Base-by-base conservation (phyloP, 2,113 vertebrate species). In the Sinocyclocheilus maitianheensis region DNA sequence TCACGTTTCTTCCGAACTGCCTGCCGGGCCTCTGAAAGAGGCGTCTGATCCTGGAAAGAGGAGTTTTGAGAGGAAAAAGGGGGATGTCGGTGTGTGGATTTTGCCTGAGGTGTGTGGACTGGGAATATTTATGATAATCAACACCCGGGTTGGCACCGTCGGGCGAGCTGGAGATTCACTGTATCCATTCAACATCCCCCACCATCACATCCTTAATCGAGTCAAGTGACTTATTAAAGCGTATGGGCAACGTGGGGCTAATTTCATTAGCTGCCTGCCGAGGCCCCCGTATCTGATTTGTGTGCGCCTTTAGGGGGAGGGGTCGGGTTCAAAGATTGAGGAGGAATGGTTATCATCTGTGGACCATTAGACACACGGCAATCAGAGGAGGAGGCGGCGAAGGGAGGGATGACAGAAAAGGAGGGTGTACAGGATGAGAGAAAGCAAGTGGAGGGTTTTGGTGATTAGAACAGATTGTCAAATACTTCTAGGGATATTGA, bases 171-270 rank as follows among this genome's bases (percentile, higher is more conserved):
- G 82, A 88, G 87, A 93, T 86, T 72, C 87, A 90, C 86, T 81
- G 88, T 87, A 86, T 71, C 71, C 60, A 48, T n/a, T 81, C 81
- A 67, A 55, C 58, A 90, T 65, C 20, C 55, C 48, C 72, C 67
- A 20, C 24, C 4, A 51, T 75, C 78, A 43, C 75, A 26, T n/a
- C 53, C 87, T 81, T 97, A 96, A 97, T 97, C 90, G 86, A 96
- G 94, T 96, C 94, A 92, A 96, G 93, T 95, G 95, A 95, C 95
- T 96, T 95, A 97, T 97, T 96, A 96, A 94, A 92, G 96, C 90
- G 94, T 95, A 95, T 95, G 95, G 96, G 94, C 91, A 93, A 94
- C 91, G 91, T 92, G 90, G 89, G 89, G 87, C 93, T 96, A 95
- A 97, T 97, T 96, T 95, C 18, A 87, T 93, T 91, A 96, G 93